Base-by-base conservation (phyloP, 2,797 vertebrate species). In the Epinephelus awoara region DNA sequence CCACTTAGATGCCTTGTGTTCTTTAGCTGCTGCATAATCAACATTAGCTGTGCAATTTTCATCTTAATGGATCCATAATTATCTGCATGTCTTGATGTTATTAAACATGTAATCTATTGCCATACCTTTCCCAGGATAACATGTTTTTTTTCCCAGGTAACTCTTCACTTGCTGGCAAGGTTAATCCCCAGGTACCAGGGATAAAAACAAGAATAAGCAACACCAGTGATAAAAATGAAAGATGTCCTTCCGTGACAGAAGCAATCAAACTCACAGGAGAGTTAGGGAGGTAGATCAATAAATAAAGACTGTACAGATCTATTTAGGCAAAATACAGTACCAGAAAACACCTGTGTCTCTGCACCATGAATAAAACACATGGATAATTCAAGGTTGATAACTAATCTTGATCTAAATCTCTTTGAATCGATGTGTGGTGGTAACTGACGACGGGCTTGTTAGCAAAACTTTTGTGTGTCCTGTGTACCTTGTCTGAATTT, bases 261-360 rank as follows among this genome's bases (percentile, higher is more conserved):
- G 69, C 44, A 58, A n/a, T 63, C 68, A 64, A 80, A 64, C 50
- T 8, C 57, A 17, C 9, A 56, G 29, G 51, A 61, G 44, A 63
- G n/a, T 2, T 55, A 67, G 9, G 21, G 25, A 13, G 46, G 64
- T 67, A 40, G 18, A 66, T 66, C 4, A 55, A 34, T 34, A 34
- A 73, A 51, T 62, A 63, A 79, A 40, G 50, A 27, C 46, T 51
- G 15, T 54, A 25, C 14, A 6, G 58, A 57, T 25, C 9, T 56
- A 25, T 70, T 68, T 34, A 47, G 47, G 10, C 23, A 34, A 56
- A 40, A 47, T 46, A 61, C 25, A 72, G 18, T 6, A 9, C 50
- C 42, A 19, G 19, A 61, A 42, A 65, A 29, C 27, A 29, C 5
- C 27, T 29, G 27, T 8, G 29, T 34, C 29, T 8, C 29, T 8